A percentile compares a stretch with the other conserved stretches of the same genome.
These are phyloP conservation scores for Argopecten irradians DNA, from an alignment of 1,140 invertebrate genomes.

Conservation along the genomic window DNA sequence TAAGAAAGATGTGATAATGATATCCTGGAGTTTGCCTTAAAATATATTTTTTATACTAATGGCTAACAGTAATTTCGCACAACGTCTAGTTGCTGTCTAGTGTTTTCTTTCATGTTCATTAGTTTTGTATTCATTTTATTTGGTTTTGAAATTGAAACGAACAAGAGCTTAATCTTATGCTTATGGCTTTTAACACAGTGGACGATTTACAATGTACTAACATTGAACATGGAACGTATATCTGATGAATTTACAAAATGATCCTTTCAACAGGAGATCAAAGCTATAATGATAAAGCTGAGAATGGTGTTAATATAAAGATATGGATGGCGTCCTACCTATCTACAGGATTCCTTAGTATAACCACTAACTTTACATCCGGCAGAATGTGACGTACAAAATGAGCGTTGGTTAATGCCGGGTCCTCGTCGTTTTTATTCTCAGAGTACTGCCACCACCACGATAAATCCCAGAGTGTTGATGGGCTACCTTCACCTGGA, in stretches of 20 bases:
- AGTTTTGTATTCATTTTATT: no score
- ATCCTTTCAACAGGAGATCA: no score
- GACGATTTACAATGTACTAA: no score
- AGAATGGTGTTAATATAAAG: no score
- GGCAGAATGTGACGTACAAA: neutral
- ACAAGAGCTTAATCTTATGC: no score
- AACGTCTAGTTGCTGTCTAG: no score
- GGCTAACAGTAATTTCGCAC: neutral
- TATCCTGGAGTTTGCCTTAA: neutral
- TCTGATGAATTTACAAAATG: no score
- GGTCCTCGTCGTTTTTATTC: neutral
- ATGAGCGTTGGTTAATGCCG: neutral
- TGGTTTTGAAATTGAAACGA: no score
- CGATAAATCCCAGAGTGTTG: neutral
- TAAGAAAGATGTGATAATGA: neutral
- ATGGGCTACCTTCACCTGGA: neutral
- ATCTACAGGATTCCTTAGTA: neutral
- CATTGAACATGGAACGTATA: no score
- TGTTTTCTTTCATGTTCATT: no score
- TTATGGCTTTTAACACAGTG: no score
- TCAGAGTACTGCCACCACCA: neutral
- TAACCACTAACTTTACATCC: neutral
- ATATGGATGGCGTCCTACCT: neutral
- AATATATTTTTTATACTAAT: neutral
- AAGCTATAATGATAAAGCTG: no score